phyloP scores from a whole-genome alignment of 2,888 invertebrate species.

The Marasmarcha lunaedactyla region DNA sequence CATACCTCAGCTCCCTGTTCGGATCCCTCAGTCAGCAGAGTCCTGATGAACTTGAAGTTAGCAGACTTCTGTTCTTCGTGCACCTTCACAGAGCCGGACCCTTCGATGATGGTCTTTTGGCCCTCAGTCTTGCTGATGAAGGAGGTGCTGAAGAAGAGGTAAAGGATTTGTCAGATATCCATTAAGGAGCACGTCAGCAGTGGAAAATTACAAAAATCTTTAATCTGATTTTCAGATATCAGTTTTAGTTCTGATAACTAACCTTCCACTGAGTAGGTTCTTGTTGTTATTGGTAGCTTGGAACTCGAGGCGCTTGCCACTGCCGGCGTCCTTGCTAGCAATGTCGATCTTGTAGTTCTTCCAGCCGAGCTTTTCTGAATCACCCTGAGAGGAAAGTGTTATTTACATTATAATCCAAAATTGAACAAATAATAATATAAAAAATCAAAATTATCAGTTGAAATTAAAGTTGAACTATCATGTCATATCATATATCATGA shows the following conservation, averaged over 20 bases:
- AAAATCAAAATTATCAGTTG: too few relatives aligned
- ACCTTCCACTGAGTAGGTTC: slow-evolving; percentile 79
- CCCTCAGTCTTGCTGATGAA: slow-evolving; percentile 79
- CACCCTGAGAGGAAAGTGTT: slow-evolving; percentile 28
- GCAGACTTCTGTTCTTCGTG: slow-evolving; percentile 76
- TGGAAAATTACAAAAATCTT: too few relatives aligned
- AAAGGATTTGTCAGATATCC: background rate
- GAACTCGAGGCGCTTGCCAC: slow-evolving; percentile 74
- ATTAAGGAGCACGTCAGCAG: background rate
- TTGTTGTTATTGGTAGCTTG: slow-evolving; percentile 73
- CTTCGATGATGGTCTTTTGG: slow-evolving; percentile 79
- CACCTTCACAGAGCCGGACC: slow-evolving; percentile 79
- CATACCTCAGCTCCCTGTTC: slow-evolving; percentile 76
- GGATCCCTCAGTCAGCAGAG: slow-evolving; percentile 73
- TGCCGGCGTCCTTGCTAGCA: slow-evolving; percentile 70
- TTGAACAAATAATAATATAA: too few relatives aligned
- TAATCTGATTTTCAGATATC: background rate
- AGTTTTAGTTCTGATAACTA: slow-evolving; percentile 14
- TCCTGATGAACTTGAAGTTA: slow-evolving; percentile 79
- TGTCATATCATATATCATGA: too few relatives aligned
- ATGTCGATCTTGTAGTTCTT: slow-evolving; percentile 76
- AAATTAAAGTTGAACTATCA: too few relatives aligned
- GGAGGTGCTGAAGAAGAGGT: slow-evolving; percentile 59
- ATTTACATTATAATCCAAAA: too few relatives aligned
- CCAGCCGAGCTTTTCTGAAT: slow-evolving; percentile 73